Evolutionary conservation across 2,113 vertebrate genomes (phyloP).

Genomic region (Oryzias melastigma): DNA sequence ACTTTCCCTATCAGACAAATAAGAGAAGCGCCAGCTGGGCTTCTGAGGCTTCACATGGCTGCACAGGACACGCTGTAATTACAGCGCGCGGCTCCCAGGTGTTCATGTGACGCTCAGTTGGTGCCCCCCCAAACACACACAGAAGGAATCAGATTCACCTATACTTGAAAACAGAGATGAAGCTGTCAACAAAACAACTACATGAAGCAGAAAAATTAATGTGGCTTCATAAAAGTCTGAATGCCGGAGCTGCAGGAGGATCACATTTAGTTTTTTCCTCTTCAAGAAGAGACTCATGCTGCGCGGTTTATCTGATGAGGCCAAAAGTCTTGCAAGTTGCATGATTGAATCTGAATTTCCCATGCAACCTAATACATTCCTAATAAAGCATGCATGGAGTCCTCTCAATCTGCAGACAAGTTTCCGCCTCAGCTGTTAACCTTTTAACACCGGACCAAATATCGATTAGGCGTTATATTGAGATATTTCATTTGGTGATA

Average conservation of each 20-base stretch:
- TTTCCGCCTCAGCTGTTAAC: not conserved
- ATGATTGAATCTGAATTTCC: conserved; percentile 11
- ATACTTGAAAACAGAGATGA: too few species aligned
- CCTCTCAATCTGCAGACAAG: conserved; percentile 1
- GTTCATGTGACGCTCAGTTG: conserved; percentile 16
- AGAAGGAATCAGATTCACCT: not conserved
- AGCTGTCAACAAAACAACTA: too few species aligned
- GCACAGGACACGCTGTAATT: conserved; percentile 33
- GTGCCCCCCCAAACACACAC: not conserved
- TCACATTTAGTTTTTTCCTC: not conserved
- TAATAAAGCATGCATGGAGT: conserved; percentile 5
- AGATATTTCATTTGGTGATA: too few species aligned
- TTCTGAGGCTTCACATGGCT: conserved; percentile 20
- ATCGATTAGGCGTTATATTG: too few species aligned
- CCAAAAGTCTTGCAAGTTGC: conserved; percentile 6
- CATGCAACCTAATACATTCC: not conserved
- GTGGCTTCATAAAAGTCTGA: too few species aligned
- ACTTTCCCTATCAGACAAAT: not conserved
- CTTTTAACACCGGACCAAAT: too few species aligned
- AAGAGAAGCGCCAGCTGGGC: conserved; percentile 17
- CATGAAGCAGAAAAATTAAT: too few species aligned
- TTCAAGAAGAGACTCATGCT: conserved; percentile 2
- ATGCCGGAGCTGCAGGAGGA: not conserved
- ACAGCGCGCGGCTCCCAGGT: conserved; percentile 38
- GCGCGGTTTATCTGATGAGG: not conserved